A percentile compares a stretch with the other conserved stretches of the same genome.
phyloP scores from a whole-genome alignment of 2,113 vertebrate genomes.

The Lycaon pictus region DNA sequence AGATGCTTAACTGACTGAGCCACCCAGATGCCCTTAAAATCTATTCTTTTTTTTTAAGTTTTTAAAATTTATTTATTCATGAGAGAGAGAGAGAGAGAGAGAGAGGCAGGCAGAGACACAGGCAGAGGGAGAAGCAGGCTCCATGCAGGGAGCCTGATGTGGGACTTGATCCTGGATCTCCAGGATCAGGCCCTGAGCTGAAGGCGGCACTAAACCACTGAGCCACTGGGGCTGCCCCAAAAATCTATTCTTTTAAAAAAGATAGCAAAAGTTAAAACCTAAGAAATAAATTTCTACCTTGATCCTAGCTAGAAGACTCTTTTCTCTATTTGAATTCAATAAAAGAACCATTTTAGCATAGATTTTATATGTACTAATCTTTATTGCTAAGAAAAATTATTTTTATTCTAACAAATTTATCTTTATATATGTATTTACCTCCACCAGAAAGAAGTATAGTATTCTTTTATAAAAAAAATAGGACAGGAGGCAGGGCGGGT shows the following conservation, averaged over 20 bases:
- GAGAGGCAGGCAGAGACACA: neutral
- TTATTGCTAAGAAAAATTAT: neutral
- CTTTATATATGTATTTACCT: slow-evolving; percentile 23
- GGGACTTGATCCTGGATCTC: neutral
- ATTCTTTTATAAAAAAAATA: neutral
- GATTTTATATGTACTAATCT: neutral
- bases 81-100: no score
- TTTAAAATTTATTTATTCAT: no score
- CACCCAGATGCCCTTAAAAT: no score
- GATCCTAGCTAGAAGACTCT: neutral
- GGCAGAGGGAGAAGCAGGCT: neutral
- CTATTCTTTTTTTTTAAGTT: no score
- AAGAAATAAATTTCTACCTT: slow-evolving; percentile 31
- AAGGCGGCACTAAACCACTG: neutral
- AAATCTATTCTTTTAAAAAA: neutral
- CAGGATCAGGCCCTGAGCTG: neutral
- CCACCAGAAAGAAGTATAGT: neutral
- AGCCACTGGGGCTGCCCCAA: neutral
- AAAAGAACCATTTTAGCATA: neutral
- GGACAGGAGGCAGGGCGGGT: no score
- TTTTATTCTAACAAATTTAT: slow-evolving; percentile 34
- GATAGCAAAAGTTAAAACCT: neutral
- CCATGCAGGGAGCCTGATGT: neutral
- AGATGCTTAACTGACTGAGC: no score
- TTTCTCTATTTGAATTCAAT: neutral